These are phyloP conservation scores for Oncorhynchus mykiss DNA, from an alignment of 2,113 vertebrate species.

Conservation along the genomic window DNA sequence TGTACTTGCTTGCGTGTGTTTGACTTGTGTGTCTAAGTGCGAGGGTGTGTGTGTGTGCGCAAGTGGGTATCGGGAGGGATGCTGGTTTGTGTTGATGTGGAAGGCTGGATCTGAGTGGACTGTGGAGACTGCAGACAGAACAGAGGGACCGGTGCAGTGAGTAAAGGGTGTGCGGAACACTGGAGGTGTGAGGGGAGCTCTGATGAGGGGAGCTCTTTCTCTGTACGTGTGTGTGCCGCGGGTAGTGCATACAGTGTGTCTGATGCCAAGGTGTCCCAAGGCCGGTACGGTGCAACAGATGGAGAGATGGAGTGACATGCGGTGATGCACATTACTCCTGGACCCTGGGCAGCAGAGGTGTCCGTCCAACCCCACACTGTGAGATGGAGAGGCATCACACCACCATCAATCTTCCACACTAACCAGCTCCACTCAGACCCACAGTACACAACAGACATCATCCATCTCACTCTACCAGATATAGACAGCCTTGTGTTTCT, in stretches of 20 bases:
- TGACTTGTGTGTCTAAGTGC: background rate
- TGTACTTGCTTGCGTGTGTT: background rate
- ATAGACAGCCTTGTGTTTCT: background rate
- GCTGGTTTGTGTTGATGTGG: background rate
- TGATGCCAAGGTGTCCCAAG: background rate
- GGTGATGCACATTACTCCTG: background rate
- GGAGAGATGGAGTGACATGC: background rate
- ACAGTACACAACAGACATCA: background rate
- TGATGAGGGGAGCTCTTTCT: background rate
- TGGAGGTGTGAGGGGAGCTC: background rate
- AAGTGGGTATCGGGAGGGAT: background rate
- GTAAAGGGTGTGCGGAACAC: background rate
- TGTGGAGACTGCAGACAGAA: background rate
- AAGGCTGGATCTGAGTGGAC: background rate
- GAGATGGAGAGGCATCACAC: background rate
- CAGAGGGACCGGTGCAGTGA: slow-evolving; percentile 1
- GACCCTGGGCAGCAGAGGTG: background rate
- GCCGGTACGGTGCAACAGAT: slow-evolving; percentile 5
- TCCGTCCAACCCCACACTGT: background rate
- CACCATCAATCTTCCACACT: background rate
- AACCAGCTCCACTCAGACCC: background rate
- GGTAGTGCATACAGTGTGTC: background rate
- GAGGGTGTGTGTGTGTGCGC: no score
- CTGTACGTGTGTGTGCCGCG: background rate
- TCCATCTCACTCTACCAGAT: slow-evolving; percentile 1